Conservation (phyloP, 2,888 invertebrate species). For the Drosophila prolongata region DNA sequence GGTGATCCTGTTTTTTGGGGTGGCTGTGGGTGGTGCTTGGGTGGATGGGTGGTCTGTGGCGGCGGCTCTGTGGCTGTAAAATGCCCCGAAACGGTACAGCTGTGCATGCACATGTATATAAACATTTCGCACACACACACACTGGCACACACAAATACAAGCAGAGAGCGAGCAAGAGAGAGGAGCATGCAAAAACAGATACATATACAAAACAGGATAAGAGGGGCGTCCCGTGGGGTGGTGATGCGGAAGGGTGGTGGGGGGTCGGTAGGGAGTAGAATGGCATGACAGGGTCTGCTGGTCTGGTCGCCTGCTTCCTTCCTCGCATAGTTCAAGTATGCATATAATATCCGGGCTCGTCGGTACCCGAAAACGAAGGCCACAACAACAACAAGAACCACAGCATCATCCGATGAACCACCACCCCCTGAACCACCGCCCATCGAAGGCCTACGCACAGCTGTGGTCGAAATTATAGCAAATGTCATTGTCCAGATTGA, state of each 20-base stretch:
- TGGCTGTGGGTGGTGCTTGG: conserved; percentile 34
- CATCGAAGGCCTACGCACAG: conserved; percentile 29
- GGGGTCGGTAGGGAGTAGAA: neutral
- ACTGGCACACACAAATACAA: conserved; percentile 7
- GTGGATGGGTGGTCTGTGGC: conserved; percentile 17
- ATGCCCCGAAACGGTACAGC: conserved; percentile 75
- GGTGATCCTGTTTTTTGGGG: conserved; percentile 39
- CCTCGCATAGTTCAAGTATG: conserved; percentile 78
- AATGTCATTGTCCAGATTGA: conserved; percentile 16
- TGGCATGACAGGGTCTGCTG: conserved; percentile 18
- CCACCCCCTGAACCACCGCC: neutral
- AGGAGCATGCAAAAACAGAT: conserved; percentile 72
- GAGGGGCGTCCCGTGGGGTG: conserved; percentile 21
- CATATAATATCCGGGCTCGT: conserved; percentile 77
- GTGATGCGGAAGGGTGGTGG: neutral
- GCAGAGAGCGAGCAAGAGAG: conserved; percentile 24
- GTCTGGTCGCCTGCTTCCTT: conserved; percentile 55
- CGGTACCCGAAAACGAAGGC: conserved; percentile 65
- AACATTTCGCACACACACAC: conserved; percentile 41
- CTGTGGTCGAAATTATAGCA: conserved; percentile 29
- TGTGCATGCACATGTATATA: conserved; percentile 73
- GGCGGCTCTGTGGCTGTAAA: conserved; percentile 70
- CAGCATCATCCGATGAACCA: conserved; percentile 7
- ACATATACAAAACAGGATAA: conserved; percentile 66
- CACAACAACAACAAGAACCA: conserved; percentile 48